Evolutionary conservation across 2,113 vertebrate genomes (phyloP).

Genomic region (Lucifuga dentata): DNA sequence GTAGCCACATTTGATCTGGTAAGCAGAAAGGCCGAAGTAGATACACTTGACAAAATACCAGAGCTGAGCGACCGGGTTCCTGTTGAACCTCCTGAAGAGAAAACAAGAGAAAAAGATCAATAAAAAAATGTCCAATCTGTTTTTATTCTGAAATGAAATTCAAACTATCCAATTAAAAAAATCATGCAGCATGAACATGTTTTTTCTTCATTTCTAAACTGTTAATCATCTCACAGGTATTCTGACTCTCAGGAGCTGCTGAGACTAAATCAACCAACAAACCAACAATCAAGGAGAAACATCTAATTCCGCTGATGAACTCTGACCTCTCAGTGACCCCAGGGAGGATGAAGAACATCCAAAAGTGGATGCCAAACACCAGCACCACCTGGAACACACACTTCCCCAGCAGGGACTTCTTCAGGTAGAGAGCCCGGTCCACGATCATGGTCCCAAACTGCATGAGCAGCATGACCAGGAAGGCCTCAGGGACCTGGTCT

Average conservation of each 20-base stretch:
- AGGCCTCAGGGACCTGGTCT: conserved; percentile 84
- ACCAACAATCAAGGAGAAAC: neutral
- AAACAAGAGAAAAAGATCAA: conserved; percentile 14
- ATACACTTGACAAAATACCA: conserved; percentile 83
- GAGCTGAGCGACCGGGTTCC: conserved; percentile 76
- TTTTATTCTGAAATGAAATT: too few species aligned
- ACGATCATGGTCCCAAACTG: conserved; percentile 85
- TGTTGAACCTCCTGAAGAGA: conserved; percentile 79
- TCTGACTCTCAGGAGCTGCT: too few species aligned
- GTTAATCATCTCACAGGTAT: too few species aligned
- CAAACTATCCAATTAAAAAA: too few species aligned
- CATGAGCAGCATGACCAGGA: conserved; percentile 84
- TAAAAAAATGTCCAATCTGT: too few species aligned
- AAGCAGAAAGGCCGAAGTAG: conserved; percentile 81
- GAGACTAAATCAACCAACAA: neutral
- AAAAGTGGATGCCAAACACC: conserved; percentile 85
- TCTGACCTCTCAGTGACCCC: conserved; percentile 84
- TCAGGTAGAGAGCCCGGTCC: conserved; percentile 83
- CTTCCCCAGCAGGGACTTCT: conserved; percentile 84
- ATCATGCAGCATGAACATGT: too few species aligned
- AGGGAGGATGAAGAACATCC: conserved; percentile 87
- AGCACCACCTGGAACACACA: conserved; percentile 83
- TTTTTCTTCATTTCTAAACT: too few species aligned
- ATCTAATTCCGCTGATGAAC: neutral
- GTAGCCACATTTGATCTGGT: conserved; percentile 81